Evolutionary conservation across 2,797 vertebrate genomes (phyloP).

Genomic region (Rhabdophis nuchalis): DNA sequence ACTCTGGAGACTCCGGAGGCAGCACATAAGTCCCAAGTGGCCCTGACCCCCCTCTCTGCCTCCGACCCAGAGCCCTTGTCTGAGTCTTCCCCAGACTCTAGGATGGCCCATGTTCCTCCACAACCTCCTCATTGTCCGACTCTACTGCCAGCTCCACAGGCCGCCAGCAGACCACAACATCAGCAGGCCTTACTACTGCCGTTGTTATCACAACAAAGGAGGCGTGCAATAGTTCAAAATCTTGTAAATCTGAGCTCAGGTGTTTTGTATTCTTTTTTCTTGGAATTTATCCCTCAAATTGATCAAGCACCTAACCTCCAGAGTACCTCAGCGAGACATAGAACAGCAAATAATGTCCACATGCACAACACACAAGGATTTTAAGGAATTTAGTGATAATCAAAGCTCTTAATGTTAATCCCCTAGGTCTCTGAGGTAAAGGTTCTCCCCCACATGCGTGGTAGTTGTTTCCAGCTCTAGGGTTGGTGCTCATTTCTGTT

Average conservation of each 20-base stretch:
- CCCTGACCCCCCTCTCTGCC: too few species aligned
- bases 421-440: background rate
- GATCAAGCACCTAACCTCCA: background rate
- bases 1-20: too few species aligned
- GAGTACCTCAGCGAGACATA: background rate
- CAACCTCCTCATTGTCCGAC: too few species aligned
- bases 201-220: background rate
- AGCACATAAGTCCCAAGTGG: too few species aligned
- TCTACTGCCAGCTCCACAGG: too few species aligned
- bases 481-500: too few species aligned
- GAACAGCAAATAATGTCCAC: background rate
- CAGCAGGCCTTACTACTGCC: conserved; percentile 16
- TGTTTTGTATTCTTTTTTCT: background rate
- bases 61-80: too few species aligned
- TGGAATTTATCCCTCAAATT: background rate
- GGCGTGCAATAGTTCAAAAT: background rate
- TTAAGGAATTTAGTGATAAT: background rate
- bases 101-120: too few species aligned
- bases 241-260: background rate
- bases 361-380: background rate
- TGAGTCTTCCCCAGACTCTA: too few species aligned
- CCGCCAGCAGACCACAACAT: too few species aligned
- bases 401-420: background rate
- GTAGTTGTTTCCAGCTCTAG: too few species aligned
- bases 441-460: too few species aligned